Conservation (phyloP, 1,140 invertebrate genomes). For the Cyclargus thomasi region DNA sequence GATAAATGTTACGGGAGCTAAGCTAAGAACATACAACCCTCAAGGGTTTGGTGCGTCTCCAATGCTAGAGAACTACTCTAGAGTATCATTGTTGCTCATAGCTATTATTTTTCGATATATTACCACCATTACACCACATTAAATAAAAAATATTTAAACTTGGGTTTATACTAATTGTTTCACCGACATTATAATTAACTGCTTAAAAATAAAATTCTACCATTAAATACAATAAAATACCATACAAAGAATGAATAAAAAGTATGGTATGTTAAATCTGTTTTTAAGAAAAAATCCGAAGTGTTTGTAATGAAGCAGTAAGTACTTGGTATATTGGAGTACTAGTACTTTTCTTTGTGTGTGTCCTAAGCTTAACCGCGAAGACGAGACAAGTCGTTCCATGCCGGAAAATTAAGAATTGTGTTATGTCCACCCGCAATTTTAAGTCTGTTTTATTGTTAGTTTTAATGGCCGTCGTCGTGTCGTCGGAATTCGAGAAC, state of each 20-base stretch:
- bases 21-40: not conserved
- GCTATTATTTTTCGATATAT: too few relatives aligned
- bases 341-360: not conserved
- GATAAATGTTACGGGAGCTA: not conserved
- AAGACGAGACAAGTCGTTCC: conserved; percentile 1
- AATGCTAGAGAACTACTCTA: too few relatives aligned
- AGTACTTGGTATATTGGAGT: not conserved
- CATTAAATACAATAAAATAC: too few relatives aligned
- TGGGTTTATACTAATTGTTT: too few relatives aligned
- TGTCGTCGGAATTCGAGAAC: conserved; percentile 8
- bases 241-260: too few relatives aligned
- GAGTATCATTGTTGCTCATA: too few relatives aligned
- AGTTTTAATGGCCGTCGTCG: conserved; percentile 13
- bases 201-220: too few relatives aligned
- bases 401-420: conserved; percentile 16
- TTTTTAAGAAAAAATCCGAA: too few relatives aligned
- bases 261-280: too few relatives aligned
- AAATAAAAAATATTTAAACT: too few relatives aligned
- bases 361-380: not conserved
- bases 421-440: conserved; percentile 17
- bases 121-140: too few relatives aligned
- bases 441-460: conserved; percentile 21
- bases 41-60: not conserved
- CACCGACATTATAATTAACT: too few relatives aligned
- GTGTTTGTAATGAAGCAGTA: not conserved